These are phyloP conservation scores for Thalpophila matura DNA, from an alignment of 2,888 invertebrate genomes.

Conservation along the genomic window DNA sequence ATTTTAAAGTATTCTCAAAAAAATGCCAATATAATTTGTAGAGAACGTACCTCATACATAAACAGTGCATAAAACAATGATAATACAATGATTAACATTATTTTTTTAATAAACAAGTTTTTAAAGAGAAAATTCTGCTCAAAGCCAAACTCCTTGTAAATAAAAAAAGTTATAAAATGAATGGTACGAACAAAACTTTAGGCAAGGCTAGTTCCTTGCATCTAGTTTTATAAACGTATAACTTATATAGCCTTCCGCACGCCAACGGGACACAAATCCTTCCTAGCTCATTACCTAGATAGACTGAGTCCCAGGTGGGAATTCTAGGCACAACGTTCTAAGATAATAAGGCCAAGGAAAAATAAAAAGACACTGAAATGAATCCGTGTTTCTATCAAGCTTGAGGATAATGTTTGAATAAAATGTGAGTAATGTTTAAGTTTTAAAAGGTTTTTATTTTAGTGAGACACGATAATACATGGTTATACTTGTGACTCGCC, in stretches of 20 bases:
- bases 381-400: constrained; percentile 15
- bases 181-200: neutral
- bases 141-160: too few relatives aligned
- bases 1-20: too few relatives aligned
- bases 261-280: constrained; percentile 24
- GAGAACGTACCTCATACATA: too few relatives aligned
- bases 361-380: constrained; percentile 25
- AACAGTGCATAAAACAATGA: too few relatives aligned
- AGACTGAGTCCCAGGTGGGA: constrained; percentile 48
- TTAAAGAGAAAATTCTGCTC: too few relatives aligned
- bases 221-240: constrained; percentile 1
- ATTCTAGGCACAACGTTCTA: constrained; percentile 33
- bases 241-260: constrained; percentile 1
- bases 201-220: neutral
- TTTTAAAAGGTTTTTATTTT: neutral
- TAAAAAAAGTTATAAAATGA: neutral
- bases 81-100: too few relatives aligned
- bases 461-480: too few relatives aligned
- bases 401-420: constrained; percentile 1
- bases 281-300: constrained; percentile 41
- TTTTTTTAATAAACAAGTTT: too few relatives aligned
- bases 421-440: neutral
- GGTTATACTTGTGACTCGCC: too few relatives aligned
- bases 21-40: too few relatives aligned
- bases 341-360: constrained; percentile 31